Base-by-base conservation (phyloP, 2,113 vertebrate genomes). In the Phocoena sinus region DNA sequence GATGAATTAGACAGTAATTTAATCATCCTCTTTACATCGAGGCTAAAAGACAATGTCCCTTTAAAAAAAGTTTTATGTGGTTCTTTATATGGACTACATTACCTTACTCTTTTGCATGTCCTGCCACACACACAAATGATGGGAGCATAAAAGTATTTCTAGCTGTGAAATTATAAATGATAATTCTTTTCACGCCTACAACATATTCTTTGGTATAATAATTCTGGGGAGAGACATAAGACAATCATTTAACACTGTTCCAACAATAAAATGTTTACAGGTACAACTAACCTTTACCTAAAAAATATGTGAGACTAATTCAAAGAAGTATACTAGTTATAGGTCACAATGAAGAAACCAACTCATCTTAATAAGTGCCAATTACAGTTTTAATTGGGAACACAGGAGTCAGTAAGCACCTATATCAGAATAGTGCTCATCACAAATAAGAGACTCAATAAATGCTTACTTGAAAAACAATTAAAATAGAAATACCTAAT, bases 161-260 rank as follows among this genome's bases (percentile, higher is more conserved):
- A 79, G 41, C 31, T 81, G 89, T 6, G 94, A 97, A 96, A 95
- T 89, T 44, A 89, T 77, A 94, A 94, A 73, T 56, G 38, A 67
- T 4, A 92, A 97, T 91, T 95, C 14, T 47, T 93, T 96, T 96
- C 23, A 93, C 86, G 77, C 31, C 33, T 85, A 58, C 5, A 92
- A 92, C 9, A 62, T 33, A 94, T 44, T 85, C 44, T 96, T 91
- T 92, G 20, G 11, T 68, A 83, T 58, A 92, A 77, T 88, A 93
- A 88, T 81, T 82, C 77, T 14, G 6, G 21, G 26, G 36, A 85
- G 38, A 89, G 36, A 91, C 10, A 38, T 53, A 93, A 81, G 68
- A 90, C 76, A 87, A 85, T 83, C 25, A 86, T 62, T 94, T 73
- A 97, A 73, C 10, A 87, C 28, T 88, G 28, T 90, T 83, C 17